Evolutionary conservation across 2,888 invertebrate genomes (phyloP).

Genomic region (Stenodera caucasica): DNA sequence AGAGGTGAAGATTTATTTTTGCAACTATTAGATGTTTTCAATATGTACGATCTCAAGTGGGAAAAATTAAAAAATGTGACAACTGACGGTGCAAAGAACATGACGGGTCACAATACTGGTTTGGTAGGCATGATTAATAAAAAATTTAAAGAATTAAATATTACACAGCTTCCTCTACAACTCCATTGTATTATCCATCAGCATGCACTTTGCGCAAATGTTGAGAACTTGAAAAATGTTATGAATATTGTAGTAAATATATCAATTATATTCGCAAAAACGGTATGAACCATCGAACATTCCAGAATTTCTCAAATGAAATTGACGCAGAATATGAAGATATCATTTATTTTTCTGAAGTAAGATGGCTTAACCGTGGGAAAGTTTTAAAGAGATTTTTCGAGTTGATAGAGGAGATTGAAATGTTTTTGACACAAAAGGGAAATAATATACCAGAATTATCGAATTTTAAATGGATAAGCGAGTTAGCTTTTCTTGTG

Average conservation of each 20-base stretch:
- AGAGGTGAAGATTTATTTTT: slow-evolving; percentile 27
- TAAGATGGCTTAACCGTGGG: slow-evolving; percentile 31
- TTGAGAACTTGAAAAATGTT: slow-evolving; percentile 33
- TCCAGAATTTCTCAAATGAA: slow-evolving; percentile 17
- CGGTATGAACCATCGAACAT: slow-evolving; percentile 30
- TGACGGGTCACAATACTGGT: slow-evolving; percentile 28
- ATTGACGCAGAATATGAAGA: slow-evolving; percentile 30
- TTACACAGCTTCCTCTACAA: slow-evolving; percentile 14
- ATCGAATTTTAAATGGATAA: slow-evolving; percentile 19
- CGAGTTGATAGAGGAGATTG: slow-evolving; percentile 24
- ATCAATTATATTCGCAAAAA: slow-evolving; percentile 33
- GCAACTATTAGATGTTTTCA: slow-evolving; percentile 12
- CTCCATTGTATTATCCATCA: slow-evolving; percentile 8
- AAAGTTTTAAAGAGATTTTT: slow-evolving; percentile 29
- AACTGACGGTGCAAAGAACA: slow-evolving; percentile 29
- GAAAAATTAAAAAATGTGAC: slow-evolving; percentile 26
- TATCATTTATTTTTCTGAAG: slow-evolving; percentile 19
- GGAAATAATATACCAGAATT: neutral
- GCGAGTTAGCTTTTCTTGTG: slow-evolving; percentile 23
- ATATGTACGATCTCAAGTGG: slow-evolving; percentile 8
- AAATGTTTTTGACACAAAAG: neutral
- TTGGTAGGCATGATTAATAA: slow-evolving; percentile 13
- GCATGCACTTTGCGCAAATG: slow-evolving; percentile 14
- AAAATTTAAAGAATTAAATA: slow-evolving; percentile 9
- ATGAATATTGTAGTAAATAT: slow-evolving; percentile 24